Evolutionary conservation across 2,797 vertebrate species (phyloP), one percentile per base, ranked within the genome.

Genomic region (Squalus acanthias): DNA sequence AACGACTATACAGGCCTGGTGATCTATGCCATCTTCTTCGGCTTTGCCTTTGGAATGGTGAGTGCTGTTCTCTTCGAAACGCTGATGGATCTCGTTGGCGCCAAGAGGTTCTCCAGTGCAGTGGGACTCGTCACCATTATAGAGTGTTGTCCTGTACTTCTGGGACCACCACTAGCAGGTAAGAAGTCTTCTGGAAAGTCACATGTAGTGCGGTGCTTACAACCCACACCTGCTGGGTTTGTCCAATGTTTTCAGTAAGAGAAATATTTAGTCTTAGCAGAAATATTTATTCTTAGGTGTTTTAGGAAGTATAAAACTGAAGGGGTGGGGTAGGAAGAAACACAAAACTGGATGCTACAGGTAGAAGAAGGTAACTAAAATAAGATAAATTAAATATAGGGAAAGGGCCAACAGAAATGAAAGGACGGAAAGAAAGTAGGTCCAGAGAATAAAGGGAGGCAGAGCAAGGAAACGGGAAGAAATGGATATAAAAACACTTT

Each of bases 21-120:
- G 95, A 97, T 99, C 33, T 99, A 99, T 12, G 96, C 99, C 0
- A 6, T 99, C n/a, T 99, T 99, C 98, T 99, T 99, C 92, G 99
- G 99, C 70, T 98, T 99, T 96, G 99, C 99, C 1, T 99, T 99
- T 96, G 99, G 99, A 96, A 99, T 99, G 98, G 99, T 99, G 96
- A 99, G 99, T 97, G 98, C 99, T 0, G 98, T 99, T 96, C 98
- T 99, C 96, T 99, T 99, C 97, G 99, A 99, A 97, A 99, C 99
- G 0, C 97, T 99, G 96, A 99, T 99, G 99, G 99, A 99, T 97
- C 98, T 99, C 0, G 99, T 99, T 53, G 99, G 99, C 39, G 95
- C 99, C 89, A 96, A 98, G 95, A 98, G 99, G 97, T 99, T 99
- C 97, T 99, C 99, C 97, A 99, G 99, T 70, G 99, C 99, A 0